phyloP scores from a whole-genome alignment of 2,113 vertebrate genomes.

The Rhinichthys klamathensis region DNA sequence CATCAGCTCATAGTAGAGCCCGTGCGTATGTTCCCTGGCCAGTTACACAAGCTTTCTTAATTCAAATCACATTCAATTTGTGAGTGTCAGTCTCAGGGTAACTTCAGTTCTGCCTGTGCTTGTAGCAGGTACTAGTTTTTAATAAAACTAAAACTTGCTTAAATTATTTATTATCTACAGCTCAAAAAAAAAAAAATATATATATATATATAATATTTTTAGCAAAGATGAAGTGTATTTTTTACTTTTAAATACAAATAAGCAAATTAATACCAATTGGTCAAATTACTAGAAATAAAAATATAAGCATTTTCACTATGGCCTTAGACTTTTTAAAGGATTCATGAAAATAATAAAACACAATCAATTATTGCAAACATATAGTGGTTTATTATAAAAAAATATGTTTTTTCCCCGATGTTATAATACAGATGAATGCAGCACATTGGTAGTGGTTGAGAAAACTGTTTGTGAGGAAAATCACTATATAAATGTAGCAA shows the following conservation, averaged over 20 bases:
- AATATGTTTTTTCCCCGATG: background rate
- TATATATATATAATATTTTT: no score
- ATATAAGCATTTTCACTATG: no score
- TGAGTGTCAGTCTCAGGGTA: background rate
- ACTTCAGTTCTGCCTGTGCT: no score
- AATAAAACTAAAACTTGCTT: no score
- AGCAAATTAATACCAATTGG: background rate
- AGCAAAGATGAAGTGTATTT: background rate
- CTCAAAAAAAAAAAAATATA: no score
- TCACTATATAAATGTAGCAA: background rate
- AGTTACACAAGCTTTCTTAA: background rate
- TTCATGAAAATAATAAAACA: background rate
- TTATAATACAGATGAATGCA: background rate
- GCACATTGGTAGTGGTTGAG: background rate
- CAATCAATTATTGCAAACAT: background rate
- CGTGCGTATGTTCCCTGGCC: slow-evolving; percentile 1
- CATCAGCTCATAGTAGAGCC: background rate
- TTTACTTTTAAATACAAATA: background rate
- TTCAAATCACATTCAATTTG: slow-evolving; percentile 1
- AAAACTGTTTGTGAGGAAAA: background rate
- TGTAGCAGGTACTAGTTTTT: no score
- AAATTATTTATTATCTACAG: no score
- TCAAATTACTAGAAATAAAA: no score
- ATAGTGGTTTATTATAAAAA: no score
- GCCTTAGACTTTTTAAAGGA: no score